A percentile compares a stretch with the other conserved stretches of the same genome.
Evolutionary conservation across 2,888 invertebrate genomes (phyloP).

Genomic region (Calameuta idolon): DNA sequence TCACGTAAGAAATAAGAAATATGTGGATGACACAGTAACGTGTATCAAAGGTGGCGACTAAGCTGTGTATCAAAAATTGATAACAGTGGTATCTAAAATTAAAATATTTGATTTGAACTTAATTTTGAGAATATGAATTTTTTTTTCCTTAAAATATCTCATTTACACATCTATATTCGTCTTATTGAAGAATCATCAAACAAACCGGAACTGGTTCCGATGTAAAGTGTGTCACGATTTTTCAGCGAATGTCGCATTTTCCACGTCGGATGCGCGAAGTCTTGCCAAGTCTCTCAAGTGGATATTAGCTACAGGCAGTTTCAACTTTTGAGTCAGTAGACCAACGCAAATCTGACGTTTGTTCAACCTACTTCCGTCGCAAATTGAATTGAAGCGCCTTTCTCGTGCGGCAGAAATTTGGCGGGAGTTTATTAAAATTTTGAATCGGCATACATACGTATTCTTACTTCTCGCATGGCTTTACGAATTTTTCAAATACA

Average conservation of each 20-base stretch:
- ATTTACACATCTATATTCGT: background rate
- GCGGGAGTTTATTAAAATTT: background rate
- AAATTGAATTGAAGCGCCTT: background rate
- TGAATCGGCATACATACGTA: background rate
- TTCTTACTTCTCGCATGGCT: constrained; percentile 33
- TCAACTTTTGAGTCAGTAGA: background rate
- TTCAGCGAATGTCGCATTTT: background rate
- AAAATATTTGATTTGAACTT: background rate
- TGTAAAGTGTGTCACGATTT: background rate
- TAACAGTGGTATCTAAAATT: background rate
- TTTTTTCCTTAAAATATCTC: background rate
- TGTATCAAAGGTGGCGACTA: background rate
- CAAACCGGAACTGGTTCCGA: background rate
- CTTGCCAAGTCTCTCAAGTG: constrained; percentile 1
- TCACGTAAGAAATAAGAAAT: background rate
- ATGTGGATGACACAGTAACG: background rate
- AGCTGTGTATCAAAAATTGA: background rate
- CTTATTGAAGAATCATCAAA: background rate
- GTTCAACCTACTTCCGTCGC: background rate
- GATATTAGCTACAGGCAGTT: background rate
- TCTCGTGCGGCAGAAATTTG: background rate
- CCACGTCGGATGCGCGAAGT: background rate
- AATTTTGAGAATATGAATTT: background rate
- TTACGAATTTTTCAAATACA: constrained; percentile 47
- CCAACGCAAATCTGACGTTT: background rate